phyloP scores from a whole-genome alignment of 2,113 vertebrate genomes.

The Pedionomus torquatus region DNA sequence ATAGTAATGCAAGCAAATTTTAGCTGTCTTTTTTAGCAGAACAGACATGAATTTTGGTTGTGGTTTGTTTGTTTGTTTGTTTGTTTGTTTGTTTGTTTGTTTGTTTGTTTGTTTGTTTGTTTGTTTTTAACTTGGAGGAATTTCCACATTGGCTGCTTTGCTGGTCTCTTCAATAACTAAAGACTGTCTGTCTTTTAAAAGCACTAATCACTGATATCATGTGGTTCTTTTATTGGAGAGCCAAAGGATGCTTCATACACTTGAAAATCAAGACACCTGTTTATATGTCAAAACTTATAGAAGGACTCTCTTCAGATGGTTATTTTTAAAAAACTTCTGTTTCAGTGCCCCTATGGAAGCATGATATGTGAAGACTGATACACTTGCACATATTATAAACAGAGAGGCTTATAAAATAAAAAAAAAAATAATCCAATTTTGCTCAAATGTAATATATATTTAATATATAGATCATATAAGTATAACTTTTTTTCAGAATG shows the following conservation, averaged over 20 bases:
- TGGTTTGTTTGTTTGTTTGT: neutral
- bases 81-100: neutral
- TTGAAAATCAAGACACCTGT: neutral
- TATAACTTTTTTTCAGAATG: neutral
- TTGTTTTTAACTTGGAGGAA: neutral
- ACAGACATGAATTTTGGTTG: rapidly evolving
- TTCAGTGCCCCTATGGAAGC: neutral
- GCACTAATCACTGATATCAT: neutral
- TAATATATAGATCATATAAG: neutral
- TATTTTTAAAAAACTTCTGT: neutral
- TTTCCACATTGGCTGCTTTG: neutral
- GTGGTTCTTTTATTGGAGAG: neutral
- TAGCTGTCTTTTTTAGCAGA: neutral
- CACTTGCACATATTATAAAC: neutral
- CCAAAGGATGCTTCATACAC: neutral
- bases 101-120: too few relatives aligned
- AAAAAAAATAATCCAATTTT: neutral
- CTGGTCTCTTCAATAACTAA: neutral
- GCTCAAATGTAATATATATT: neutral
- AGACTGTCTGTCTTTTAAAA: neutral
- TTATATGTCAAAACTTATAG: neutral
- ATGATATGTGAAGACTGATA: neutral
- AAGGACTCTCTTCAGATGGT: neutral
- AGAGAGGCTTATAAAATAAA: neutral
- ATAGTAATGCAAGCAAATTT: neutral